These are phyloP conservation scores for Carabus problematicus DNA, from an alignment of 2,888 invertebrate species.

Conservation along the genomic window DNA sequence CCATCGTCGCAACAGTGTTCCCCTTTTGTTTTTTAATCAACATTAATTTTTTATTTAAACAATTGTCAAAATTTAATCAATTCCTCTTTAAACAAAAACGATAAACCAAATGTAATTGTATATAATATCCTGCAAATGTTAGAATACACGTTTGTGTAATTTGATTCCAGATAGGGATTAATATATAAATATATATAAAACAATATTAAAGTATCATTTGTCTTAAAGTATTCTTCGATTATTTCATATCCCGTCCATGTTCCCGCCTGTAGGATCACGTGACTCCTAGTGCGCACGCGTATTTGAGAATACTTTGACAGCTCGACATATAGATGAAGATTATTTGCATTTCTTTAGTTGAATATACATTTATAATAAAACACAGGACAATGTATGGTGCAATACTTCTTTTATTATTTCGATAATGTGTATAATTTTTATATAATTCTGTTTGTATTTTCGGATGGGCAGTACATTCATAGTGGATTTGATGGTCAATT, in stretches of 20 bases:
- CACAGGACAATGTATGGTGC: not conserved
- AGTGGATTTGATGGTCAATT: constrained; percentile 21
- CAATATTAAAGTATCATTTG: constrained; percentile 44
- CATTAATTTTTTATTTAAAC: constrained; percentile 51
- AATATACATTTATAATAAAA: too few species aligned
- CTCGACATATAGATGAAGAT: too few species aligned
- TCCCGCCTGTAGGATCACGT: not conserved
- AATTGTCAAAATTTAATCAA: constrained; percentile 54
- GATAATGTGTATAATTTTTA: constrained; percentile 12
- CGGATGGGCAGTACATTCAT: constrained; percentile 14
- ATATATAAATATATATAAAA: constrained; percentile 46
- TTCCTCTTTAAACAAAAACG: constrained; percentile 54
- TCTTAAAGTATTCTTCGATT: constrained; percentile 26
- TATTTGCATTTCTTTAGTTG: too few species aligned
- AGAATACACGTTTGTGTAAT: constrained; percentile 58
- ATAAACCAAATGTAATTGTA: constrained; percentile 48
- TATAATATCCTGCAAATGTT: constrained; percentile 51
- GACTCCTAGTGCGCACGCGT: too few species aligned
- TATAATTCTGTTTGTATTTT: constrained; percentile 11
- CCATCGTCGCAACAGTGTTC: constrained; percentile 28
- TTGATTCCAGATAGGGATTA: constrained; percentile 47
- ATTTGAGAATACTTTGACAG: too few species aligned
- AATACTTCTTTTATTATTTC: not conserved
- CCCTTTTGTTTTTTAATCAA: constrained; percentile 54
- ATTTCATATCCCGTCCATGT: too few species aligned